Conservation (phyloP, 2,888 invertebrate genomes). For the Eupithecia centaureata region DNA sequence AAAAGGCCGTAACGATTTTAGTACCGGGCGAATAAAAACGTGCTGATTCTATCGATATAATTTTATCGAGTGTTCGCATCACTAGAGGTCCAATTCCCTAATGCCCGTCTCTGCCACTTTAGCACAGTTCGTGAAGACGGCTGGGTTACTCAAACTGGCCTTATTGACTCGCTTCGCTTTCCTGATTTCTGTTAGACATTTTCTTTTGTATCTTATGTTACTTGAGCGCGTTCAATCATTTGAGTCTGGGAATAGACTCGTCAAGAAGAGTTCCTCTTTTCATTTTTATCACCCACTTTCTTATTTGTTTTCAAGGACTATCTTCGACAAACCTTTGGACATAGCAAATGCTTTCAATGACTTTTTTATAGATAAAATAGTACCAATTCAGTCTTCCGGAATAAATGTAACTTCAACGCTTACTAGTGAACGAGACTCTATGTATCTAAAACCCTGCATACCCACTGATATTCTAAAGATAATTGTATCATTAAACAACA, state of each 20-base stretch:
- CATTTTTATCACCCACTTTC: no score
- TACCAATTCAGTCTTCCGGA: no score
- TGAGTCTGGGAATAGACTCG: not conserved
- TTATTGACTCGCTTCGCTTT: not conserved
- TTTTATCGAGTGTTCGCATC: slow-evolving; percentile 47
- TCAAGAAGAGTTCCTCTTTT: no score
- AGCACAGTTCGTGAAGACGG: slow-evolving; percentile 44
- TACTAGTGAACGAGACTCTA: no score
- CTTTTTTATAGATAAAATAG: no score
- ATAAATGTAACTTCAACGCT: no score
- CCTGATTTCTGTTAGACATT: not conserved
- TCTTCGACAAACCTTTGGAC: no score
- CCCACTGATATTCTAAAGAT: no score
- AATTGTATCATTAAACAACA: no score
- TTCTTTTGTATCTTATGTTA: not conserved
- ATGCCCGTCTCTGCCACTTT: slow-evolving; percentile 57
- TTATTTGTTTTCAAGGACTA: no score
- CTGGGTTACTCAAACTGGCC: slow-evolving; percentile 23
- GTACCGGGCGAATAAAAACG: slow-evolving; percentile 33
- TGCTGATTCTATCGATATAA: slow-evolving; percentile 41
- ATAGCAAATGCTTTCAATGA: no score
- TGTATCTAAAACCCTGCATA: no score
- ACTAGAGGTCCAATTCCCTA: slow-evolving; percentile 58
- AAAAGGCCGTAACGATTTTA: slow-evolving; percentile 30
- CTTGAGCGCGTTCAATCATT: not conserved